Base-by-base conservation (phyloP, 2,888 invertebrate species). In the Drosophila atripex region DNA sequence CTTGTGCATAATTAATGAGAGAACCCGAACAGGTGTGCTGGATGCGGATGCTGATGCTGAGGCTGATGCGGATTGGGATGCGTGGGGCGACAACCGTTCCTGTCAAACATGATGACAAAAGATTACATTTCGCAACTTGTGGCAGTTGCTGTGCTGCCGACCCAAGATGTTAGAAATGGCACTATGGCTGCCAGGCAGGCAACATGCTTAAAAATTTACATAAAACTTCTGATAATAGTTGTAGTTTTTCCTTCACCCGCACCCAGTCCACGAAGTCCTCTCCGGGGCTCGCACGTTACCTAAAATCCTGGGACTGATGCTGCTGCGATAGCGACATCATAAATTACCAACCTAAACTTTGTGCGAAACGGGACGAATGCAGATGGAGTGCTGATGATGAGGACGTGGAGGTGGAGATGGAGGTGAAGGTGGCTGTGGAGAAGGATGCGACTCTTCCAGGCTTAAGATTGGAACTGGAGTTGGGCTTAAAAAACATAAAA, bases 1-100 rank as follows among this genome's bases (percentile, higher is more conserved):
- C 75, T 89, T 78, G 72, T 89, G 89, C 89, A 89, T 89, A 90
- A 89, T 88, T 89, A 90, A 89, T 90, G 79, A 87, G 89, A 86
- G 89, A 89, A 89, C 83, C 69, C 43, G 70, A 87, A 77, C 90
- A 89, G 90, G 89, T 89, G 90, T 76, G 68, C 61, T 21, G 21
- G 39, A 41, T 41, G 7, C 39, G 39, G 11, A 41, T 35, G n/a
- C 35, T n/a, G 32, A 32, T 1, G 32, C 32, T 32, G 32, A 12
- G 1, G 32, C 32, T 32, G 35, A 35, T 41, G 18, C 39, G 16
- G 39, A 41, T 41, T 18, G 39, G 64, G 68, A 82, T 78, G 85
- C 69, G 72, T 72, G 38, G 57, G 80, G 71, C 47, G 61, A 77
- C 86, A 89, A 76, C 76, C 77, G 78, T 76, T 85, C 74, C 80